Evolutionary conservation across 2,113 vertebrate genomes (phyloP).

Genomic region (Microtus richardsoni): DNA sequence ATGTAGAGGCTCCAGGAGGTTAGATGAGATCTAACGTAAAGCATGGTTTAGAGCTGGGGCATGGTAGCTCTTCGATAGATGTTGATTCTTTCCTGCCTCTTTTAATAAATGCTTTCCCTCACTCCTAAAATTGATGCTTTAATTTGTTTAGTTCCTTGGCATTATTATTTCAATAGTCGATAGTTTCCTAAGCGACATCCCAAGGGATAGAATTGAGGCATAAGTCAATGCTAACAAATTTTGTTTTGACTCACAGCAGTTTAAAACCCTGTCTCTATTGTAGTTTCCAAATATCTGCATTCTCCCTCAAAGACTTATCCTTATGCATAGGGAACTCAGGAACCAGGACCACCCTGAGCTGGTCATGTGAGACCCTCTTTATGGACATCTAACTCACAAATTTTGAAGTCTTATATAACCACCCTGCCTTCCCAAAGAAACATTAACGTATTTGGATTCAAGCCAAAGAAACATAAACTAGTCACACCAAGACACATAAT

Average conservation of each 20-base stretch:
- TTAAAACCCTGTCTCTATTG: not conserved
- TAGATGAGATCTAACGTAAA: not conserved
- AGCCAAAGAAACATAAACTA: not conserved
- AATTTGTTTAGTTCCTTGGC: conserved; percentile 56
- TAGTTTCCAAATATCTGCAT: not conserved
- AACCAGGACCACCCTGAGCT: not conserved
- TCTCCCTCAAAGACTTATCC: not conserved
- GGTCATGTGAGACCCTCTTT: not conserved
- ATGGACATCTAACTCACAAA: no score
- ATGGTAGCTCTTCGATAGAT: not conserved
- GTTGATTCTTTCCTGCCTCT: conserved; percentile 20
- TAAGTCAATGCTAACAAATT: conserved; percentile 68
- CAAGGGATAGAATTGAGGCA: conserved; percentile 49
- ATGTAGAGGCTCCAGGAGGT: not conserved
- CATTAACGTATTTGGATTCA: not conserved
- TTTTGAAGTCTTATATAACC: not conserved
- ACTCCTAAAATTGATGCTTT: conserved; percentile 66
- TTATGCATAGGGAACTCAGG: not conserved
- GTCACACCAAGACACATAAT: not conserved
- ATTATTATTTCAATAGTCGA: conserved; percentile 63
- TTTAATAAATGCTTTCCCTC: conserved; percentile 52
- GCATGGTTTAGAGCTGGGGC: not conserved
- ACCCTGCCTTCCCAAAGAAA: not conserved
- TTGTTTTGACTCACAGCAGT: conserved; percentile 13
- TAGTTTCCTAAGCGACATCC: conserved; percentile 57